These are phyloP conservation scores for Stenoptilia bipunctidactyla DNA, from an alignment of 2,888 invertebrate species.

Conservation along the genomic window DNA sequence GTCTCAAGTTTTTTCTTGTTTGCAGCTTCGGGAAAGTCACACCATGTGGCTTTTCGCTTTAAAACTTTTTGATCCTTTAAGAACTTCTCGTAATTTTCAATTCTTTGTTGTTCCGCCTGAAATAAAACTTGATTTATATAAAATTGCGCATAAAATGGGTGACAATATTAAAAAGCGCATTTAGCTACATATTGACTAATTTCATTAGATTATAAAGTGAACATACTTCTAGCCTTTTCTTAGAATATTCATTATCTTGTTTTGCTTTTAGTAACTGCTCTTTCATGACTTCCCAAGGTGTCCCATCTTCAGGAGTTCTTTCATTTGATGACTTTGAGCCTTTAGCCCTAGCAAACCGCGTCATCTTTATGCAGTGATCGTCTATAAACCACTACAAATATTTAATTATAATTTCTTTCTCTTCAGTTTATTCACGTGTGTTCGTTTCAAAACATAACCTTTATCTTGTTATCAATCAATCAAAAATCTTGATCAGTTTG, in stretches of 20 bases:
- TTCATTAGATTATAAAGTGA: too few species aligned
- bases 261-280: slow-evolving; percentile 69
- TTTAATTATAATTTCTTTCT: too few species aligned
- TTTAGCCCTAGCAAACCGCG: slow-evolving; percentile 79
- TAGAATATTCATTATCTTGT: slow-evolving; percentile 48
- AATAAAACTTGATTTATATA: slow-evolving; percentile 14
- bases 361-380: slow-evolving; percentile 73
- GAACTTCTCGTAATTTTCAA: slow-evolving; percentile 63
- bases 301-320: slow-evolving; percentile 75
- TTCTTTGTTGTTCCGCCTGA: slow-evolving; percentile 59
- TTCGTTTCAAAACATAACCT: too few species aligned
- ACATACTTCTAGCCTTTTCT: slow-evolving; percentile 45
- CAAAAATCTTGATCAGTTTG: too few species aligned
- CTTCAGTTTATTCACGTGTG: too few species aligned
- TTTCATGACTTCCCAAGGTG: slow-evolving; percentile 81
- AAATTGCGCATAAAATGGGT: too few species aligned
- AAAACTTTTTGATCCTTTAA: slow-evolving; percentile 58
- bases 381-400: too few species aligned
- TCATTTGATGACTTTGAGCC: slow-evolving; percentile 83
- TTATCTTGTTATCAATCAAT: too few species aligned
- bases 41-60: slow-evolving; percentile 63
- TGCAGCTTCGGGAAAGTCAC: slow-evolving; percentile 59
- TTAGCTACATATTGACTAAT: too few species aligned
- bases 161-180: too few species aligned
- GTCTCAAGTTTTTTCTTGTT: slow-evolving; percentile 7